Percentiles rank a stretch among this genome's conserved stretches.
Conservation (phyloP, 2,113 vertebrate genomes). For the Sebastes fasciatus region DNA sequence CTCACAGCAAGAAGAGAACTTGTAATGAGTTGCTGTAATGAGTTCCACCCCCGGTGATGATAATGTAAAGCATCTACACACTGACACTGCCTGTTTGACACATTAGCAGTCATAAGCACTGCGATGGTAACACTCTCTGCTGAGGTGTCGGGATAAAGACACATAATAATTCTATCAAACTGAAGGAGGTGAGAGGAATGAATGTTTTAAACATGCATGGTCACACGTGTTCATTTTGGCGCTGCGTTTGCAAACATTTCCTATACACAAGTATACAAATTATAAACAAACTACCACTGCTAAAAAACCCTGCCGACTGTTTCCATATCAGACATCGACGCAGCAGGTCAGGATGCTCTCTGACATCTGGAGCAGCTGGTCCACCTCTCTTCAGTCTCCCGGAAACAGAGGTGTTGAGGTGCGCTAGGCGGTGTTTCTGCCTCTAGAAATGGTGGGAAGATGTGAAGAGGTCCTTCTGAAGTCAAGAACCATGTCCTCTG, state of each 20-base stretch:
- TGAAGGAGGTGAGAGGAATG: neutral
- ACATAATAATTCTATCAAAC: neutral
- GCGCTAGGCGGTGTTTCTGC: neutral
- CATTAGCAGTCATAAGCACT: slow-evolving; percentile 33
- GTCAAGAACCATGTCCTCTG: neutral
- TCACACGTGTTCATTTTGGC: neutral
- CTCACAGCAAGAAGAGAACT: neutral
- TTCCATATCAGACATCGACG: neutral
- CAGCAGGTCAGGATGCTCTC: neutral
- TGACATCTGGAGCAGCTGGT: slow-evolving; percentile 4
- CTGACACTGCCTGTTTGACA: neutral
- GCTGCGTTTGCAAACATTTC: neutral
- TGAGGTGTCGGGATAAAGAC: neutral
- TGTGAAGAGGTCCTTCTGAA: slow-evolving; percentile 8
- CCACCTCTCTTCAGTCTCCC: neutral
- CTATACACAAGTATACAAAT: too few species aligned
- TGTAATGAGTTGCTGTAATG: neutral
- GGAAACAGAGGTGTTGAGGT: neutral
- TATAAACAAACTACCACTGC: too few species aligned
- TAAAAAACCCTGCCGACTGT: neutral
- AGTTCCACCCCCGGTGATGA: neutral
- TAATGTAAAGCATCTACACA: slow-evolving; percentile 9
- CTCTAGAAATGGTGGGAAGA: neutral
- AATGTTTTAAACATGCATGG: neutral
- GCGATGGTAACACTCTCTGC: neutral